These are phyloP conservation scores for Phanerotoma sp. DNA, from an alignment of 2,888 invertebrate genomes.

Conservation along the genomic window DNA sequence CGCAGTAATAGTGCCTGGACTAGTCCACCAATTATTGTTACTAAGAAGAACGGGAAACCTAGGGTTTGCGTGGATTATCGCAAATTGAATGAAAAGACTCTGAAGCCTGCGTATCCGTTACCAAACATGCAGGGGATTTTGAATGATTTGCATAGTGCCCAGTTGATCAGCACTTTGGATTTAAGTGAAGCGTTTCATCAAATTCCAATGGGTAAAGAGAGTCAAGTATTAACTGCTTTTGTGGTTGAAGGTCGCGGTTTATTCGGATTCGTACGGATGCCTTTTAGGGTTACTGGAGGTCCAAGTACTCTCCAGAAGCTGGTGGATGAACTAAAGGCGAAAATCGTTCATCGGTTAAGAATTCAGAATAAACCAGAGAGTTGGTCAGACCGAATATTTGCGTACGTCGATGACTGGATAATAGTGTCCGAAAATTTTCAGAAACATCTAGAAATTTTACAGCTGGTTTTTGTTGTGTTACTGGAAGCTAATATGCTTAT, in stretches of 20 bases:
- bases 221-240: conserved; percentile 7
- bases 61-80: too few species aligned
- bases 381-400: not conserved
- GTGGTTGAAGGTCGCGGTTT: too few species aligned
- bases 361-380: not conserved
- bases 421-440: too few species aligned
- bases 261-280: too few species aligned
- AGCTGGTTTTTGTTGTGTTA: too few species aligned
- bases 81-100: too few species aligned
- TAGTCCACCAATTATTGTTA: conserved; percentile 16
- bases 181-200: too few species aligned
- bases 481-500: too few species aligned
- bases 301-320: too few species aligned
- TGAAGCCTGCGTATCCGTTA: conserved; percentile 17
- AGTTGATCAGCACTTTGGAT: conserved; percentile 17
- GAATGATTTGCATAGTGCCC: conserved; percentile 11
- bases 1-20: conserved; percentile 22
- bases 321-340: too few species aligned
- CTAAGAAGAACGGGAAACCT: conserved; percentile 12
- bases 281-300: too few species aligned
- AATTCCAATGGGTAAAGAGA: conserved; percentile 3
- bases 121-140: conserved; percentile 15
- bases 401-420: not conserved
- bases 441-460: too few species aligned
- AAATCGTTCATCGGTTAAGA: not conserved